Base-by-base conservation (phyloP, 2,113 vertebrate genomes). In the Gopherus flavomarginatus region DNA sequence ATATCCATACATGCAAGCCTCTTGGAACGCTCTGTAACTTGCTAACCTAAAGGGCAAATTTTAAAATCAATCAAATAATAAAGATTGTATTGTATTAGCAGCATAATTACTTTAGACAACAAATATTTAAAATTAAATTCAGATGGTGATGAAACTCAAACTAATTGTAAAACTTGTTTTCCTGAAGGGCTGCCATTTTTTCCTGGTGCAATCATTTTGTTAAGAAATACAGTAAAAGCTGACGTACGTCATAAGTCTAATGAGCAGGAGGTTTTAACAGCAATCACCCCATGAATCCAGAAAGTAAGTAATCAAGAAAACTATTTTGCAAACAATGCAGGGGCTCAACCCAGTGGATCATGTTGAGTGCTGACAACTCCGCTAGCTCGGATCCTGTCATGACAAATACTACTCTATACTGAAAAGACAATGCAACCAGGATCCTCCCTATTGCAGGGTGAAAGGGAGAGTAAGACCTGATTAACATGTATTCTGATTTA, bases 51-150 rank as follows among this genome's bases (percentile, higher is more conserved):
- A 38, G 47, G 50, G 90, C 93, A 96, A 96, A 86, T 85, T 69
- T 92, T 86, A 95, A 95, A 77, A 96, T 96, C 93, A 95, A 90
- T 94, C 89, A 84, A 90, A 87, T 86, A 83, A 89, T 92, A 72
- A 77, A 56, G 79, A 77, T 89, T 86, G 75, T 24, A 77, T 16
- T 65, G 91, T 83, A 54, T 52, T 44, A 79, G 77, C 5, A 53
- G 91, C 91, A 83, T 91, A 79, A 93, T 90, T 75, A 85, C 83
- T 56, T 90, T 59, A 85, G 87, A 72, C 86, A 92, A 93, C 88
- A 96, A 97, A 95, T 94, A 94, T 96, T 97, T 92, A 97, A 84
- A 92, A 90, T 69, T 92, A 93, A 93, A 95, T 95, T 88, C 53
- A 16, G 81, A 65, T 27, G 38, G 75, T 86, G 83, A 86, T 65